Evolutionary conservation across 2,113 vertebrate species (phyloP), one percentile per base, ranked within the genome.

Genomic region (Odobenus rosmarus): DNA sequence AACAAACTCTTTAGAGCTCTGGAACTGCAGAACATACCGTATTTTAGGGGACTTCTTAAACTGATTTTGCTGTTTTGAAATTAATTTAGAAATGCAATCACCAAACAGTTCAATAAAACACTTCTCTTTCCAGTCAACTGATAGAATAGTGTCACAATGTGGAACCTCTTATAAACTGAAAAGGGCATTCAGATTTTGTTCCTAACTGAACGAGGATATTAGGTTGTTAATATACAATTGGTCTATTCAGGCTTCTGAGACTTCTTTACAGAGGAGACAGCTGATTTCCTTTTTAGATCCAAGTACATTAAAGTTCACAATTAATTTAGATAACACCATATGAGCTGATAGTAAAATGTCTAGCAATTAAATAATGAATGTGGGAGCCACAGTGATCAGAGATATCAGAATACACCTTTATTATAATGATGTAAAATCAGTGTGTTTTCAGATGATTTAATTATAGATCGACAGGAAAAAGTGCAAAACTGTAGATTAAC

Each of bases 401-500:
- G 95, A 97, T 97, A 98, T 98, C 96, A 97, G 97, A 96, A 98
- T 97, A 96, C 49, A 97, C 98, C 98, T 97, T 97, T 98, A 98
- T 98, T 97, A 98, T 81, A 98, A 0, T 76, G 98, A 98, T 98
- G 93, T 98, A 98, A 99, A 99, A 99, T 98, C 98, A 98, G 98
- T 71, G 85, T 98, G 96, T 98, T 98, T 99, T 98, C 98, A 98
- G 98, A 98, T 7, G 98, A 99, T 98, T 99, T 98, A 99, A 99
- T 99, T 98, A 99, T 94, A 98, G 98, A 99, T 99, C 98, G 98
- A 99, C 98, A 98, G 98, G 88, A 98, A 98, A 95, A 98, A 93
- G 96, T 90, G 92, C 92, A 96, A 98, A 98, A 98, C 98, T 88
- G 86, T 72, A 98, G 98, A 98, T 99, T 98, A 99, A 98, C 98